Conservation (phyloP, 2,888 invertebrate genomes). For the Yponomeuta cagnagella region DNA sequence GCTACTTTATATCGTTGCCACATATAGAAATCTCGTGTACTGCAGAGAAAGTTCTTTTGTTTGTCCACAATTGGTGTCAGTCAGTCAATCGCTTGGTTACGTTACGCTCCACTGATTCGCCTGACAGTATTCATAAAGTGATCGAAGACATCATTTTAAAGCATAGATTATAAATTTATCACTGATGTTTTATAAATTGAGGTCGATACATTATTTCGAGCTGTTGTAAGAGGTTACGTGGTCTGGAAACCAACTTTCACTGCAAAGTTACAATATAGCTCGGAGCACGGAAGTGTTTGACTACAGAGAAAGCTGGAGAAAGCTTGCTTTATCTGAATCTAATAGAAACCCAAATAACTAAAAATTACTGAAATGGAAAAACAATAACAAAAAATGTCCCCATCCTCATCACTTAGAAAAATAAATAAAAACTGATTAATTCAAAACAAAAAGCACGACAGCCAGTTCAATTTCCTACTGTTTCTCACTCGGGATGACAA, state of each 20-base stretch:
- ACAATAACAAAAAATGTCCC: no score
- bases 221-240: constrained; percentile 13
- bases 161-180: constrained; percentile 9
- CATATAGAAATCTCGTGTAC: not conserved
- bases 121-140: constrained; percentile 5
- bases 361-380: no score
- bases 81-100: constrained; percentile 3
- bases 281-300: constrained; percentile 44
- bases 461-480: no score
- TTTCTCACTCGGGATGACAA: no score
- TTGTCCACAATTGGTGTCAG: constrained; percentile 10
- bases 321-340: not conserved
- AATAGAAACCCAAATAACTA: no score
- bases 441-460: no score
- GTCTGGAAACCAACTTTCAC: constrained; percentile 43
- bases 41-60: not conserved
- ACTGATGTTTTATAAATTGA: not conserved
- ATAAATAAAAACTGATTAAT: no score
- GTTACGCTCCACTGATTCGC: not conserved
- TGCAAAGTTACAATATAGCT: constrained; percentile 39
- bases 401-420: no score
- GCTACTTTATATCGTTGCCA: not conserved
- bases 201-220: constrained; percentile 7
- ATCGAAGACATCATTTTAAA: not conserved
- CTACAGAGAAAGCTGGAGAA: constrained; percentile 52